These are phyloP conservation scores for Poecilia wingei DNA, from an alignment of 2,797 vertebrate species.

Conservation along the genomic window DNA sequence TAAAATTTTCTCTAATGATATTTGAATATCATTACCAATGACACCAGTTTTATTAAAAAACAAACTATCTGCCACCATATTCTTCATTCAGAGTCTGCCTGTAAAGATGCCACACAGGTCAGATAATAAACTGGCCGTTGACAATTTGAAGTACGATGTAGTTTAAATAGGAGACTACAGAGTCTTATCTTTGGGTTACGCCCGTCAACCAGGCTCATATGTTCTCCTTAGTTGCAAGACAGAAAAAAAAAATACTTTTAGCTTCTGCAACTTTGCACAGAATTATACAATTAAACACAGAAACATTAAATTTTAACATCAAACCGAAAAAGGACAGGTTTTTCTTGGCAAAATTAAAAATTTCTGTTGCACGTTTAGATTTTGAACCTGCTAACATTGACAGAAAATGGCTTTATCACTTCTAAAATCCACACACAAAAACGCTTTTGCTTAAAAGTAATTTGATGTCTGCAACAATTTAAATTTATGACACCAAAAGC, in stretches of 20 bases:
- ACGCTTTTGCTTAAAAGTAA: background rate
- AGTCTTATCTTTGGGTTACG: constrained; percentile 74
- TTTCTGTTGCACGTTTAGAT: background rate
- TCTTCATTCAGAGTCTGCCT: constrained; percentile 2
- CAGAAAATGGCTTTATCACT: background rate
- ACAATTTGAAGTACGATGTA: constrained; percentile 25
- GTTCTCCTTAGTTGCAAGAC: constrained; percentile 11
- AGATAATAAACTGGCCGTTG: constrained; percentile 64
- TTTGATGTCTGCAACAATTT: background rate
- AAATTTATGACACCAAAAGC: background rate
- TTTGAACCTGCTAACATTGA: background rate
- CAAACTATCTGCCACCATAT: constrained; percentile 9
- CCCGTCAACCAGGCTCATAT: constrained; percentile 44
- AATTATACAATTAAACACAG: background rate
- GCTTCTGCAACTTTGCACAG: background rate
- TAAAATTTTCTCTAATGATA: background rate
- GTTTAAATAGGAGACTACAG: constrained; percentile 38
- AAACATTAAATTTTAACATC: background rate
- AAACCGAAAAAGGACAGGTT: background rate
- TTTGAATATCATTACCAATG: background rate
- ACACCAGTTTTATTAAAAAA: background rate
- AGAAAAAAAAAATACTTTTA: constrained; percentile 2
- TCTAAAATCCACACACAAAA: background rate
- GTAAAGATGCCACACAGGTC: constrained; percentile 11
- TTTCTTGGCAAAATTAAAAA: background rate